Base-by-base conservation (phyloP, 2,797 vertebrate species). In the Crax fasciolata region DNA sequence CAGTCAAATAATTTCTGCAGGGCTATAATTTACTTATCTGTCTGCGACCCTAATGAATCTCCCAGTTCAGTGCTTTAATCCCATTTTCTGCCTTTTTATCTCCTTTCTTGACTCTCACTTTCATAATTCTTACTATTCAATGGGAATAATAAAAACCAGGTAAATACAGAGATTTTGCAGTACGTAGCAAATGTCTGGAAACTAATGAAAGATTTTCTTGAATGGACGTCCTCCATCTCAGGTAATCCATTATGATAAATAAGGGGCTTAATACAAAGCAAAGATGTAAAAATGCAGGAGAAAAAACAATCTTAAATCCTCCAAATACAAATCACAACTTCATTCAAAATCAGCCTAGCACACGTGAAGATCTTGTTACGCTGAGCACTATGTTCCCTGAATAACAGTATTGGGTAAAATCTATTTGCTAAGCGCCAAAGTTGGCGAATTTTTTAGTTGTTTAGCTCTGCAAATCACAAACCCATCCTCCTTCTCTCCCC, bases 1-100 rank as follows among this genome's bases (percentile, higher is more conserved):
- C 93, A 92, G 87, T 93, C 93, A 94, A 81, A 94, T 81, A 84
- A 94, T 90, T 94, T 95, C 93, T 93, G 67, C 83, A n/a, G 76
- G 87, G 83, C 83, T 90, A 28, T 82, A 90, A 91, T 93, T 96
- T 90, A 90, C 93, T 66, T 81, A 91, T 55, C 94, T 59, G 71
- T 62, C 85, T 84, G 66, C 70, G 70, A 32, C 55, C 48, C 74
- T 90, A 87, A 94, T 57, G 83, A 90, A 84, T 94, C 76, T 89
- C 83, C 13, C 57, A 25, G 66, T 58, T 88, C 76, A 66, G 58
- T 38, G 35, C 27, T 70, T 86, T 76, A 91, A 58, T 63, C 63
- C 67, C 46, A 23, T 76, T 91, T 94, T 91, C 70, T 96, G 54
- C 58, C 61, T 78, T 89, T 94, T 90, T 35, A 48, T 72, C 46